A percentile compares a stretch with the other conserved stretches of the same genome.
Conservation (phyloP, 2,113 vertebrate species). For the Nestor notabilis region DNA sequence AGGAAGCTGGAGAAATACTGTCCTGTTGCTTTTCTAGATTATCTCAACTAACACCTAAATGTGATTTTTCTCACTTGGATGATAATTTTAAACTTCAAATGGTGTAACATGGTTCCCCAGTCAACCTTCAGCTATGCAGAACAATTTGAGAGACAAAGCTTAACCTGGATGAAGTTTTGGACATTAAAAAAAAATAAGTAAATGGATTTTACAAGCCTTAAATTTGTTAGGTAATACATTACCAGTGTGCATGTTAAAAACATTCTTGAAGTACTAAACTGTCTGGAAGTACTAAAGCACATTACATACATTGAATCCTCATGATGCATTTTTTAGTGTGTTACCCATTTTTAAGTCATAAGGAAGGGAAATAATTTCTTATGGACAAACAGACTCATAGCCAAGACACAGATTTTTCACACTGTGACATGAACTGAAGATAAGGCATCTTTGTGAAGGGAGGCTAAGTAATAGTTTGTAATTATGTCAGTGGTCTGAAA, state of each 20-base stretch:
- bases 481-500: not conserved
- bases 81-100: not conserved
- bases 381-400: not conserved
- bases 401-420: not conserved
- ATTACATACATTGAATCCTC: not conserved
- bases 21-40: constrained; percentile 1
- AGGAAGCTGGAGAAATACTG: not conserved
- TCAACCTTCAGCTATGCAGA: not conserved
- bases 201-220: not conserved
- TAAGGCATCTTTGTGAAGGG: not conserved
- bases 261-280: not conserved
- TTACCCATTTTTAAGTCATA: not conserved
- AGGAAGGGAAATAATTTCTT: not conserved
- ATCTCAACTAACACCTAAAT: not conserved
- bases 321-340: not conserved
- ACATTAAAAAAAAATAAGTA: not conserved
- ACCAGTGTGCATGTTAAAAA: not conserved
- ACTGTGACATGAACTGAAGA: not conserved
- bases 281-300: not conserved
- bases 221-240: not conserved
- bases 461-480: not conserved
- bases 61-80: not conserved
- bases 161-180: not conserved
- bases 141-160: not conserved
- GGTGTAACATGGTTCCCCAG: not conserved